Percentiles rank a stretch among this genome's conserved stretches.
These are phyloP conservation scores for Lophius piscatorius DNA, from an alignment of 2,113 vertebrate genomes.

Conservation along the genomic window DNA sequence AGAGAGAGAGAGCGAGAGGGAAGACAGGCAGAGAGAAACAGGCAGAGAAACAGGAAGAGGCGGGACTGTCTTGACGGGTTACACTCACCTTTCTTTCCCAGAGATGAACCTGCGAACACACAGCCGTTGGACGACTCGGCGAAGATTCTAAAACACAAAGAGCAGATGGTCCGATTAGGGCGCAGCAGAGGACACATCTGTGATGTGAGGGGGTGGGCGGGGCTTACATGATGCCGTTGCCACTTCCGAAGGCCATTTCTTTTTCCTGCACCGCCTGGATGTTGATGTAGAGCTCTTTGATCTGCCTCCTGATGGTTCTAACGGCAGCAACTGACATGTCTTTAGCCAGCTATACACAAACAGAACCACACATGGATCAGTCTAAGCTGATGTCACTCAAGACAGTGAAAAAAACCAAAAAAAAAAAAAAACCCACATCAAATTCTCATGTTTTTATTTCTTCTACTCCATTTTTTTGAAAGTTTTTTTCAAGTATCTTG, in stretches of 20 bases:
- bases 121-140: slow-evolving; percentile 96
- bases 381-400: no score
- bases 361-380: background rate
- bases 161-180: slow-evolving; percentile 12
- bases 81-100: slow-evolving; percentile 93
- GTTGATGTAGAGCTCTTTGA: slow-evolving; percentile 92
- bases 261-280: slow-evolving; percentile 91
- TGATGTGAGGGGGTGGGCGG: slow-evolving; percentile 6
- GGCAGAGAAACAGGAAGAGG: background rate
- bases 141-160: slow-evolving; percentile 78
- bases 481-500: no score
- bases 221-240: slow-evolving; percentile 93
- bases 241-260: slow-evolving; percentile 88
- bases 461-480: no score
- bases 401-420: no score
- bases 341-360: slow-evolving; percentile 86
- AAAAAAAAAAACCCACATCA: no score
- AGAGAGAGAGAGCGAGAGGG: no score
- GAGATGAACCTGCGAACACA: slow-evolving; percentile 92
- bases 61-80: background rate
- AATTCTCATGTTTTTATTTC: no score
- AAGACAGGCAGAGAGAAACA: slow-evolving; percentile 53
- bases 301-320: slow-evolving; percentile 91
- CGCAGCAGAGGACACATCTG: background rate
- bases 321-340: slow-evolving; percentile 92